Conservation (phyloP, 2,113 vertebrate genomes). For the Epinephelus fuscoguttatus region DNA sequence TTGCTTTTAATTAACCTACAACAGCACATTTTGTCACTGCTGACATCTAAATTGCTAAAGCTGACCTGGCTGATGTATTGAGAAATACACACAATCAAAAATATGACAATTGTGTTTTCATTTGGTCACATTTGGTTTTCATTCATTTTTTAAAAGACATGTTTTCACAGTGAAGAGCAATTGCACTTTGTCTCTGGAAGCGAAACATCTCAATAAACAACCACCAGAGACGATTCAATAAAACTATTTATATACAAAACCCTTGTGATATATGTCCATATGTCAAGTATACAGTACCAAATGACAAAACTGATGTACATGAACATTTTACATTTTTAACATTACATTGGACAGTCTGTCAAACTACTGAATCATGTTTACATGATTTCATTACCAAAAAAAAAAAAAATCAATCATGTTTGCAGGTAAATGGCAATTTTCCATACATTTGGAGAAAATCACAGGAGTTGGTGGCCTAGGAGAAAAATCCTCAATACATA, state of each 20-base stretch:
- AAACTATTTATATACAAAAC: slow-evolving; percentile 74
- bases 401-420: not conserved
- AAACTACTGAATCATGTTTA: slow-evolving; percentile 14
- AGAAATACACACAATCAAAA: not conserved
- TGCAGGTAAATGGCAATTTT: slow-evolving; percentile 66
- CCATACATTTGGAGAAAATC: slow-evolving; percentile 61
- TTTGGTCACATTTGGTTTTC: not conserved
- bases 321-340: slow-evolving; percentile 24
- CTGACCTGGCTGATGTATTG: not conserved
- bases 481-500: slow-evolving; percentile 27
- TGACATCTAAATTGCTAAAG: not conserved
- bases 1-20: not conserved
- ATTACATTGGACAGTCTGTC: slow-evolving; percentile 31
- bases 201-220: not conserved
- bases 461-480: slow-evolving; percentile 31
- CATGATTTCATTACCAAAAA: slow-evolving; percentile 1
- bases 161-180: not conserved
- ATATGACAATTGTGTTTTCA: not conserved
- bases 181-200: not conserved
- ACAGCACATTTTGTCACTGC: not conserved
- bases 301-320: slow-evolving; percentile 8
- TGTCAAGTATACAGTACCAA: slow-evolving; percentile 60
- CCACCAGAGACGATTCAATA: slow-evolving; percentile 14
- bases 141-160: not conserved
- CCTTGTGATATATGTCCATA: slow-evolving; percentile 41